A percentile compares a stretch with the other conserved stretches of the same genome.
These are phyloP conservation scores for Drosophila repleta DNA, from an alignment of 1,140 invertebrate genomes.

Conservation along the genomic window DNA sequence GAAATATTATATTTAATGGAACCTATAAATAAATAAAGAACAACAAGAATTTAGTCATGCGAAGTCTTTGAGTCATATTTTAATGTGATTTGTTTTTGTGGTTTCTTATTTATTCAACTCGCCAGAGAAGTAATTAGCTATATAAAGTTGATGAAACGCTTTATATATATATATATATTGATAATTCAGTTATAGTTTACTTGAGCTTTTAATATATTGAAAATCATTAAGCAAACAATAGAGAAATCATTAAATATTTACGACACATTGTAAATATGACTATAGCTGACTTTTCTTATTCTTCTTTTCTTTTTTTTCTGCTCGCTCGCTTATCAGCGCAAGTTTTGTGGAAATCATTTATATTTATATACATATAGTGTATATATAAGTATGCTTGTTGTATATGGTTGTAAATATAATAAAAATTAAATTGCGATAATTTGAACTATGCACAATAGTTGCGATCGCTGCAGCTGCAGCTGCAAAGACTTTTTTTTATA, in stretches of 20 bases:
- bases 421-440: constrained; percentile 73
- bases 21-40: constrained; percentile 2
- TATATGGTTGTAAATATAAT: constrained; percentile 21
- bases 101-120: neutral
- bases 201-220: constrained; percentile 18
- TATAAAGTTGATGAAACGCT: neutral
- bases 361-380: no score
- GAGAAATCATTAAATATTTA: constrained; percentile 45
- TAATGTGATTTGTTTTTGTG: neutral
- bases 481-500: constrained; percentile 21
- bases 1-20: neutral
- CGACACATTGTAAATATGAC: constrained; percentile 41
- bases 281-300: constrained; percentile 2
- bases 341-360: constrained; percentile 28
- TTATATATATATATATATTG: neutral
- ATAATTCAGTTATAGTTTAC: neutral
- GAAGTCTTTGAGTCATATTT: neutral
- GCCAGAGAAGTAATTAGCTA: no score
- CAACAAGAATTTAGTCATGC: constrained; percentile 4
- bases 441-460: constrained; percentile 56
- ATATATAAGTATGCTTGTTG: constrained; percentile 18
- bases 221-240: constrained; percentile 27
- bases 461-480: constrained; percentile 35
- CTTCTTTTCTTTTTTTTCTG: constrained; percentile 2
- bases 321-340: constrained; percentile 46